phyloP scores from a whole-genome alignment of 2,113 vertebrate genomes.

The Arizona elegans region DNA sequence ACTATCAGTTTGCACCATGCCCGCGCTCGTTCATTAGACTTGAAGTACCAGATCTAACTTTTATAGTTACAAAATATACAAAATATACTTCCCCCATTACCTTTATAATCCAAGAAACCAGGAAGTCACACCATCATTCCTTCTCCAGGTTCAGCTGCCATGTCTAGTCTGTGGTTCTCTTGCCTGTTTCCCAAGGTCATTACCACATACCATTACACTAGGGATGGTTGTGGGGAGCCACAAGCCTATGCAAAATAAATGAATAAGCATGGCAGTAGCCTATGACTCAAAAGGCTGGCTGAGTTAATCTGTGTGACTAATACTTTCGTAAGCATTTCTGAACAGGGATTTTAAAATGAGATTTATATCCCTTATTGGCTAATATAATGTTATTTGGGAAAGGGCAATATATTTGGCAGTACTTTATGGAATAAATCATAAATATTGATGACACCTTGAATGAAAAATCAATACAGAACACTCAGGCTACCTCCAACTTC shows the following conservation, averaged over 20 bases:
- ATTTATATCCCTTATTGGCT: slow-evolving; percentile 3
- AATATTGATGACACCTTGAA: slow-evolving; percentile 6
- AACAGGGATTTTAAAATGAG: slow-evolving; percentile 6
- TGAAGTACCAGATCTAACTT: neutral
- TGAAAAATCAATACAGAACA: slow-evolving; percentile 23
- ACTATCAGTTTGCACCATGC: too few species aligned
- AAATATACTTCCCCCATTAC: neutral
- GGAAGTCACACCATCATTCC: neutral
- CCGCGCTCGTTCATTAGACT: too few species aligned
- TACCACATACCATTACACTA: neutral
- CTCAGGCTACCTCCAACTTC: neutral
- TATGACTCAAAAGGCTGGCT: neutral
- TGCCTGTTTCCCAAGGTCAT: neutral
- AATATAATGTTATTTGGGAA: slow-evolving; percentile 16
- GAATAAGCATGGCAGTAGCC: neutral
- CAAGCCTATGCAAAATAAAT: neutral
- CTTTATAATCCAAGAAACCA: neutral
- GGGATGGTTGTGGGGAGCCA: neutral
- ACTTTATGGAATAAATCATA: slow-evolving; percentile 34
- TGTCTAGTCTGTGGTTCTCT: neutral
- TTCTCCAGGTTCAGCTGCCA: neutral
- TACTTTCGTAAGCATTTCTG: neutral
- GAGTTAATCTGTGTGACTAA: neutral
- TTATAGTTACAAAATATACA: neutral
- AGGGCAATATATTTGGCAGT: slow-evolving; percentile 9